A percentile compares a stretch with the other conserved stretches of the same genome.
Conservation (phyloP, 2,888 invertebrate species). For the Melinopterus prodromus region DNA sequence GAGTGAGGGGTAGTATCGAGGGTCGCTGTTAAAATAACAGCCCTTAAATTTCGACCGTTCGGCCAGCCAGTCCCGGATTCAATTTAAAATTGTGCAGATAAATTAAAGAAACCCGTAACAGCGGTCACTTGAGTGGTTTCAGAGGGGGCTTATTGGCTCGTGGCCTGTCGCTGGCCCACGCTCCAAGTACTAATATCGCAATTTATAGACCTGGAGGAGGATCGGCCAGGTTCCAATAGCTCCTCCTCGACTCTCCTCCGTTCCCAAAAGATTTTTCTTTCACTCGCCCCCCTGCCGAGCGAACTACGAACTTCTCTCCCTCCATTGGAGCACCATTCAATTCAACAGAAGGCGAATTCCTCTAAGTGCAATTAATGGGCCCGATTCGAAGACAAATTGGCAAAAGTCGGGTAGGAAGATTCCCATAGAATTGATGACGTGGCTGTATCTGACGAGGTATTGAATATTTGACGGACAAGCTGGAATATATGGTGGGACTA, state of each 20-base stretch:
- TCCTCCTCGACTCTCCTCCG: neutral
- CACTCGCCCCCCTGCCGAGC: neutral
- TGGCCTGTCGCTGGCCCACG: conserved; percentile 25
- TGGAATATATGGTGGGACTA: too few species aligned
- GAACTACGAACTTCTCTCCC: neutral
- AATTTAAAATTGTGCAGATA: conserved; percentile 50
- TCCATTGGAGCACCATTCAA: neutral
- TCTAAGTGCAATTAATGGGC: neutral
- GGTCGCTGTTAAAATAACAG: conserved; percentile 17
- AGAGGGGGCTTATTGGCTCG: conserved; percentile 48
- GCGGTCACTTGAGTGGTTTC: conserved; percentile 50
- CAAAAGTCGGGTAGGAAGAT: neutral
- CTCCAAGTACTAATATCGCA: conserved; percentile 19
- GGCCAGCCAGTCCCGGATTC: conserved; percentile 43
- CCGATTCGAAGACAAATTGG: neutral
- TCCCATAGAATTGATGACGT: neutral
- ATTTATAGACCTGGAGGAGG: conserved; percentile 10
- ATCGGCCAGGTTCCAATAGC: neutral
- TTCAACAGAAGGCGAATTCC: neutral
- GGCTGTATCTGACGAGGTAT: neutral
- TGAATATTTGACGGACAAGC: neutral
- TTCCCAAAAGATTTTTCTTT: neutral
- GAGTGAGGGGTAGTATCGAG: neutral
- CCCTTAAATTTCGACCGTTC: conserved; percentile 13
- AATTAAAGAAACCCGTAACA: conserved; percentile 50